Base-by-base conservation (phyloP, 1,140 invertebrate species). In the Papilio machaon region DNA sequence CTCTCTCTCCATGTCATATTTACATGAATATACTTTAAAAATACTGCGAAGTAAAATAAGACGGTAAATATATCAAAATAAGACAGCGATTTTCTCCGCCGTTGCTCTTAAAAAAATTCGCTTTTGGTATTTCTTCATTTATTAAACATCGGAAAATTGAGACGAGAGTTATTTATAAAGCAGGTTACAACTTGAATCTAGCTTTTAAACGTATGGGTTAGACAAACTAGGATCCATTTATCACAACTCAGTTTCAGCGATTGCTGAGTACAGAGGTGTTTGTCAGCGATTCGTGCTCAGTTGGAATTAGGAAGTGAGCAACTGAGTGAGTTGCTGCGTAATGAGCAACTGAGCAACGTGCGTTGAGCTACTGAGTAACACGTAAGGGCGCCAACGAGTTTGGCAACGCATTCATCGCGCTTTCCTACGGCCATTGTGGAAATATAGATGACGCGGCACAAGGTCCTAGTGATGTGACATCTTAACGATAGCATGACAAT, bases 371-470 rank as follows among this genome's bases (percentile, higher is more conserved):
- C 43, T 52, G 47, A 76, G 46, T 58, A 64, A 64, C 76, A 13
- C 15, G 76, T 78, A 64, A 64, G 30, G 43, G 43, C 47, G 38
- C 46, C 77, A 74, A 73, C 58, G 83, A 86, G 87, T 87, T 87
- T 86, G 87, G 85, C 87, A 89, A 85, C 86, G 84, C 84, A 86
- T 86, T 87, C 85, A 86, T 86, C 86, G 83, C 77, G 73, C 79
- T 79, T 54, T 60, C 80, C 74, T 78, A 74, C 83, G 82, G 77
- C 79, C 81, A 80, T 80, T 73, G 82, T 23, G 4, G 60, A 64
- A 64, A 64, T 64, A 52, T 30, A 64, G 60, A 64, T 64, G 60
- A 64, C 60, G 60, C 23, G 10, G 60, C 23, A 23, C 60, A 30
- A 35, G 8, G 19, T 11, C 19, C 3, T 64, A 64, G 23, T 23